Conservation (phyloP, 2,888 invertebrate genomes). For the Caenorhabditis virilis region DNA sequence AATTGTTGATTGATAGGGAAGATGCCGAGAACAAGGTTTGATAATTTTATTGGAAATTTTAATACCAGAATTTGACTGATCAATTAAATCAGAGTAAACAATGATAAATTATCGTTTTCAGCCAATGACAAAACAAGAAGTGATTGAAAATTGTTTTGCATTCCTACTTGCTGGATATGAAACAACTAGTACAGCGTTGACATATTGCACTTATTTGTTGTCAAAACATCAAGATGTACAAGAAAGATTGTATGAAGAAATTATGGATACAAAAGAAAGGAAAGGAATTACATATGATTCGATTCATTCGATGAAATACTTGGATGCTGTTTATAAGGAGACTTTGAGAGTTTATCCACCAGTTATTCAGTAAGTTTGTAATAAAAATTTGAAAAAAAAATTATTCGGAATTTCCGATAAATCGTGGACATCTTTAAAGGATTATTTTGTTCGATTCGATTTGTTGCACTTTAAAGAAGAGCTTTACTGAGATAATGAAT, state of each 20-base stretch:
- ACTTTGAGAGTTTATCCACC: constrained; percentile 59
- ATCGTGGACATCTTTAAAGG: no score
- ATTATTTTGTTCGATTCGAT: no score
- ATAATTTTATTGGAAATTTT: background rate
- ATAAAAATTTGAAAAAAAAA: no score
- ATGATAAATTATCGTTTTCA: constrained; percentile 6
- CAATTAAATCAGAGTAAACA: no score
- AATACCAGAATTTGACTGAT: background rate
- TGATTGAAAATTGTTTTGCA: constrained; percentile 70
- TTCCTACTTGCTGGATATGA: constrained; percentile 73
- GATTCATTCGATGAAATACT: constrained; percentile 53
- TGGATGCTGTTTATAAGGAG: constrained; percentile 65
- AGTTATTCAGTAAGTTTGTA: constrained; percentile 53
- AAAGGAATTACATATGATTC: constrained; percentile 41
- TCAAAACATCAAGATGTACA: constrained; percentile 72
- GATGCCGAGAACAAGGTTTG: constrained; percentile 24
- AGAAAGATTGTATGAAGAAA: constrained; percentile 70
- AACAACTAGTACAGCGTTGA: constrained; percentile 72
- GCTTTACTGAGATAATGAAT: no score
- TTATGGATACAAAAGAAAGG: constrained; percentile 65
- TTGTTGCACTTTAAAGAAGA: no score
- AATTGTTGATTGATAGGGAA: constrained; percentile 42
- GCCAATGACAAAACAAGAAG: constrained; percentile 48
- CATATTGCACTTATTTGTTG: constrained; percentile 71
- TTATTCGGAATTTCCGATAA: no score